Evolutionary conservation across 2,113 vertebrate species (phyloP).

Genomic region (Sarotherodon lohbergeri): DNA sequence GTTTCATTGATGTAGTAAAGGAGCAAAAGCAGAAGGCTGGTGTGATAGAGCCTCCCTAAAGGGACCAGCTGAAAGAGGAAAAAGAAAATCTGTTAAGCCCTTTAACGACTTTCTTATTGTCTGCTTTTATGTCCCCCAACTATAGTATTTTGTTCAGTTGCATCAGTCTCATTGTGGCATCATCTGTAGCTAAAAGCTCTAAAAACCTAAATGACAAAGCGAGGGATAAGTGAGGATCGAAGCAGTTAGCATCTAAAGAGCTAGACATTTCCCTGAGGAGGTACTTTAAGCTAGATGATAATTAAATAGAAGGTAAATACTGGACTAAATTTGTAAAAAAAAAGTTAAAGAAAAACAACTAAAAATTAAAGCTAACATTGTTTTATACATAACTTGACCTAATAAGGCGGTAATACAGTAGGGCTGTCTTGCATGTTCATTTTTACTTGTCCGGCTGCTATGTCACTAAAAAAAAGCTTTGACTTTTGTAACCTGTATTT

Average conservation of each 20-base stretch:
- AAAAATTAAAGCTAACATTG: neutral
- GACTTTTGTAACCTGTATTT: neutral
- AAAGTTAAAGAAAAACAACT: neutral
- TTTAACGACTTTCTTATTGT: neutral
- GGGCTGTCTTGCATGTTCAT: neutral
- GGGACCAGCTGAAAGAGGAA: neutral
- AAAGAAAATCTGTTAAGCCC: neutral
- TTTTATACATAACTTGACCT: neutral
- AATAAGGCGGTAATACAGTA: neutral
- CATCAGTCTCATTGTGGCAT: neutral
- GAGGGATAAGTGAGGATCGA: neutral
- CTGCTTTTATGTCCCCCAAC: neutral
- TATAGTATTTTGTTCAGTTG: neutral
- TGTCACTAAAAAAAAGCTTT: neutral
- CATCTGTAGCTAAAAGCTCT: neutral
- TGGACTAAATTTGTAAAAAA: neutral
- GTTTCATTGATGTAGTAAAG: neutral
- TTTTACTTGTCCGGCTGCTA: neutral
- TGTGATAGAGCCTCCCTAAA: neutral
- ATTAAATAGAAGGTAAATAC: neutral
- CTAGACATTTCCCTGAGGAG: neutral
- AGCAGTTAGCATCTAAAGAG: neutral
- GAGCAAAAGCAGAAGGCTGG: neutral
- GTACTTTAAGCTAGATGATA: neutral
- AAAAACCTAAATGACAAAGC: neutral